Evolutionary conservation across 1,140 invertebrate species (phyloP), one percentile per base, ranked within the genome.

Genomic region (Macrobrachium nipponense): DNA sequence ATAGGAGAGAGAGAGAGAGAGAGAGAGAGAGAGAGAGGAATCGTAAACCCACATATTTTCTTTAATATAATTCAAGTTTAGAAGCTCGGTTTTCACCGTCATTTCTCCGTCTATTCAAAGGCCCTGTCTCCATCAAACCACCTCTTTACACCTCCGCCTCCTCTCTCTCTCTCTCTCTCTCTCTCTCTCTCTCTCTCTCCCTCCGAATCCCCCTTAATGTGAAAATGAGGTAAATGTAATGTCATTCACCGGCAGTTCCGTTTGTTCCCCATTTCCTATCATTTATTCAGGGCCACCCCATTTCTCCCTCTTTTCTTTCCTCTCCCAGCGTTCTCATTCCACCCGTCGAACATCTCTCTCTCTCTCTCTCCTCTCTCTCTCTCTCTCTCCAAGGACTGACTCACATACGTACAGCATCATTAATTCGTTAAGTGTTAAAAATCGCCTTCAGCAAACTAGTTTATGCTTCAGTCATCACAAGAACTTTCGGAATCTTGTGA

Each of bases 251-350:
- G 78, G 61, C 66, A 36, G 20, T 80, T 64, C 43, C 78, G n/a
- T 61, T 80, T 44, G n/a, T 64, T 66, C 62, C 61, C 78, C 51
- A 20, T 80, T 64, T 64, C 78, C 27, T 36, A 80, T 66, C 78
- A 66, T 80, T 66, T 64, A 64, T 66, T 80, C 78, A 23, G 20
- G 8, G n/a, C 78, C 27, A 36, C 27, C 27, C 27, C 27, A 36
- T 36, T 82, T 36, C 80, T 17, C 59, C 20, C 66, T 23, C 79
- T 83, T 60, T 83, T 58, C 77, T 18, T 64, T 64, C 70, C 68
- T 80, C 17, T 70, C 60, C 66, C 58, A 60, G 66, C 66, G 20
- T 83, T 72, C 17, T 83, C 77, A 84, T 70, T 87, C 62, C 79
- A 72, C 51, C 62, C 88, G 61, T n/a, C n/a, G n/a, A n/a, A n/a